These are phyloP conservation scores for Piprites chloris DNA, from an alignment of 2,113 vertebrate genomes.

Conservation along the genomic window DNA sequence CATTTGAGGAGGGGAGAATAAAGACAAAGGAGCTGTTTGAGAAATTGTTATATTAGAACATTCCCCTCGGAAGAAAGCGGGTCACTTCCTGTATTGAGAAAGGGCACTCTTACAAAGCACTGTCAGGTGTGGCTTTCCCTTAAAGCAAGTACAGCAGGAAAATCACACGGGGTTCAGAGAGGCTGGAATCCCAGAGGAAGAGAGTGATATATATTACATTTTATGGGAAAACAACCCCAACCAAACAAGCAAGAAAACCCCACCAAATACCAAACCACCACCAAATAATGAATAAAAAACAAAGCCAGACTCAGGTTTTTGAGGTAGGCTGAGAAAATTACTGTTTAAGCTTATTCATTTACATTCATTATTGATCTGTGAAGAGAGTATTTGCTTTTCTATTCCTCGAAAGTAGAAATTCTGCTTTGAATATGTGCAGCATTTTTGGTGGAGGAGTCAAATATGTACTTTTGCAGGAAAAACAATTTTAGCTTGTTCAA, in stretches of 20 bases:
- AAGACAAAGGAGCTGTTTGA: not conserved
- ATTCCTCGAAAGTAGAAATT: not conserved
- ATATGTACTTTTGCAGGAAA: not conserved
- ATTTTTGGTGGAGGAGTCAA: not conserved
- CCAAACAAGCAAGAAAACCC: fast-evolving
- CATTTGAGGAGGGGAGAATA: not conserved
- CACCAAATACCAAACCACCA: not conserved
- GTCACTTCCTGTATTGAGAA: not conserved
- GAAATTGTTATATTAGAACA: not conserved
- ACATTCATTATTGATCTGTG: not conserved
- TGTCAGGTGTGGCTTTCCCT: not conserved
- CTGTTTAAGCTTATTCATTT: not conserved
- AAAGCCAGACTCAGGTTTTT: not conserved
- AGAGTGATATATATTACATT: too few species aligned
- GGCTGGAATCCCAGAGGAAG: not conserved
- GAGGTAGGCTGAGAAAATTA: not conserved
- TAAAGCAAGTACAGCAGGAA: not conserved
- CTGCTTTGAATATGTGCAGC: not conserved
- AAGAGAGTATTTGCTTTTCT: not conserved
- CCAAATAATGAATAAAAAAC: not conserved
- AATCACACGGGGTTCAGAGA: not conserved
- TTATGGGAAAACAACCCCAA: not conserved
- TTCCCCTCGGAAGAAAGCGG: not conserved
- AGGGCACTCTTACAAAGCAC: not conserved
- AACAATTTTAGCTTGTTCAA: not conserved